phyloP scores from a whole-genome alignment of 1,140 invertebrate species.

The Pachypsylla venusta region DNA sequence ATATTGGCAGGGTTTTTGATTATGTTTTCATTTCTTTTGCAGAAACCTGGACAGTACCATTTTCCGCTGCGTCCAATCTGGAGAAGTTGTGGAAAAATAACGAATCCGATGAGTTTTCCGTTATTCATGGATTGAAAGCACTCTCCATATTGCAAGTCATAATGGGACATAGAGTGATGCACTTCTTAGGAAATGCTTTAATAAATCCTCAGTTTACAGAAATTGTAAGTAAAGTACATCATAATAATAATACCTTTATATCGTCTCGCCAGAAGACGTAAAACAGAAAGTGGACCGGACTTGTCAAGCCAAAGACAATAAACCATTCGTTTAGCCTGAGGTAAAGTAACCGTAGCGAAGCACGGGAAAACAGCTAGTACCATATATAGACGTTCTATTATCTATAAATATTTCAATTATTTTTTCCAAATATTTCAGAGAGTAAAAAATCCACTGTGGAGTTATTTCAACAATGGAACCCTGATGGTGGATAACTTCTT shows the following conservation, averaged over 20 bases:
- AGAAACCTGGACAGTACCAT: conserved; percentile 18
- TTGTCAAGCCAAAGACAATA: too few species aligned
- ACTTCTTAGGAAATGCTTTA: conserved; percentile 17
- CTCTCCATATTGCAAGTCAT: conserved; percentile 20
- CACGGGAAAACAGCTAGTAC: conserved; percentile 10
- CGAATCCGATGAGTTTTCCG: conserved; percentile 18
- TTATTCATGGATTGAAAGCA: conserved; percentile 18
- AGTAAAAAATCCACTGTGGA: conserved; percentile 11
- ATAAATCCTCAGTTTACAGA: conserved; percentile 18
- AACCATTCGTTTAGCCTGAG: not conserved
- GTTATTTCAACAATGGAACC: conserved; percentile 28
- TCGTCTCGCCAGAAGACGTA: too few species aligned
- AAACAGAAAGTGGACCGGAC: too few species aligned
- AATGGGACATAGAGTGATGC: conserved; percentile 20
- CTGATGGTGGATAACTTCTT: conserved; percentile 36
- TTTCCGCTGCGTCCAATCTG: conserved; percentile 20
- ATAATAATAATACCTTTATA: too few species aligned
- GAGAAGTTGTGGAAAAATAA: conserved; percentile 19
- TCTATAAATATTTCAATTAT: not conserved
- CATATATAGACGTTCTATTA: conserved; percentile 9
- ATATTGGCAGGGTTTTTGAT: too few species aligned
- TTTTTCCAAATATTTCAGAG: conserved; percentile 5
- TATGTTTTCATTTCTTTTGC: not conserved
- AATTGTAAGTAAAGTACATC: conserved; percentile 14
- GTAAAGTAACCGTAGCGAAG: not conserved